phyloP scores from a whole-genome alignment of 2,888 invertebrate species.

The Heliconius sara region DNA sequence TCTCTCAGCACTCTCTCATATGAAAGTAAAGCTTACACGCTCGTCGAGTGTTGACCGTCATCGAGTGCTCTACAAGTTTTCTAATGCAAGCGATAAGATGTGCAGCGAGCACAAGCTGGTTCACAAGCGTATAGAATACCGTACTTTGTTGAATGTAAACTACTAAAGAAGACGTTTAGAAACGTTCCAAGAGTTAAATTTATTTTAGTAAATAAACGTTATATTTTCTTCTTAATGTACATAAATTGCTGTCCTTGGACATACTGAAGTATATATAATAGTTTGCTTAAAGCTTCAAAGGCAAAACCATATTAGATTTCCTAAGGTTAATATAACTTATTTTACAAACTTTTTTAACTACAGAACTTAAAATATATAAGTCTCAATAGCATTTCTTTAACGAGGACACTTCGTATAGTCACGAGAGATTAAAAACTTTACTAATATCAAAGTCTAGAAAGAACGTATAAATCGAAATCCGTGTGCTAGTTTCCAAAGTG shows the following conservation, averaged over 20 bases:
- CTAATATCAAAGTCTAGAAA: constrained; percentile 48
- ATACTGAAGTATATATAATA: background rate
- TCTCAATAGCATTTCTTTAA: constrained; percentile 42
- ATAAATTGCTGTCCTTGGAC: background rate
- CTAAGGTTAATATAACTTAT: background rate
- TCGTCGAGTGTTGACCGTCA: constrained; percentile 33
- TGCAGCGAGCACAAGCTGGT: constrained; percentile 5
- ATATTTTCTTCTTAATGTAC: background rate
- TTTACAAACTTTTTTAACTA: constrained; percentile 17
- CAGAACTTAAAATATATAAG: constrained; percentile 25
- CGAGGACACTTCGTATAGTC: constrained; percentile 36
- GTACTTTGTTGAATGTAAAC: constrained; percentile 1
- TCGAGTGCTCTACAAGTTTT: constrained; percentile 32
- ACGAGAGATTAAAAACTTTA: constrained; percentile 44
- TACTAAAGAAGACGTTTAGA: background rate
- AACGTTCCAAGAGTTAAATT: background rate
- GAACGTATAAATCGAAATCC: constrained; percentile 33
- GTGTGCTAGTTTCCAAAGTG: constrained; percentile 30
- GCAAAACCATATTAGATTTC: constrained; percentile 15
- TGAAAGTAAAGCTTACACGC: constrained; percentile 33
- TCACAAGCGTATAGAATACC: constrained; percentile 14
- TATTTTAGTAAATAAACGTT: background rate
- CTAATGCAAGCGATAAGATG: constrained; percentile 29
- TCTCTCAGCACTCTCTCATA: background rate
- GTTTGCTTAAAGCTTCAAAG: background rate